Base-by-base conservation (phyloP, 1,140 invertebrate genomes). In the Drosophila lini region DNA sequence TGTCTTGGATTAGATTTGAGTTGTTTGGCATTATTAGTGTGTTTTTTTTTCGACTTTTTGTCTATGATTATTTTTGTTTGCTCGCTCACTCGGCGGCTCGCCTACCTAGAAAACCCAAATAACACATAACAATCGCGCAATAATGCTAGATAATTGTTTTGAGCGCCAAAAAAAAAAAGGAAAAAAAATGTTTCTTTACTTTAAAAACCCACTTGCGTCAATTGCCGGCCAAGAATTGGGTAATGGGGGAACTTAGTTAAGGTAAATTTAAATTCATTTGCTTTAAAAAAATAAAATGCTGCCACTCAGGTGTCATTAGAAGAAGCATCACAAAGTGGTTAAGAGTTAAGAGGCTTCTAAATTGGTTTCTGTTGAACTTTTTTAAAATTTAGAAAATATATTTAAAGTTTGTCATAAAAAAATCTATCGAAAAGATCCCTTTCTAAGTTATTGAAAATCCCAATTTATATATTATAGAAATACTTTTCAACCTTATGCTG, bases 1-100 rank as follows among this genome's bases (percentile, higher is more conserved):
- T 76, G 78, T 61, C 70, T 81, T 77, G 83, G 63, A 88, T 82
- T 88, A 69, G 80, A 88, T 86, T 86, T 79, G 22, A 70, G 61
- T 61, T 58, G 28, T 58, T 61, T 57, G 42, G 53, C 57, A 62
- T 50, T 63, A 63, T 67, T 65, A 15, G 32, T 34, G n/a, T 79
- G 3, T 62, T 41, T 48, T 32, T 42, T 50, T 55, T 42, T 15
- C 41, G 13, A 1, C 10, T 61, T 44, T 48, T 47, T 52, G 36
- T 48, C 13, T 64, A 25, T 58, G 50, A 61, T 58, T 64, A 57
- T 10, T 48, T 63, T 75, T 80, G 58, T 80, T 65, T 80, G 56
- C 48, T 48, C 53, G 57, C 36, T 47, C 57, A 64, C 41, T 53
- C 50, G 50, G 31, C 5, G 44, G 44, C 45, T 47, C 52, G 52